Conservation (phyloP, 2,888 invertebrate genomes). For the Campaea margaritaria region DNA sequence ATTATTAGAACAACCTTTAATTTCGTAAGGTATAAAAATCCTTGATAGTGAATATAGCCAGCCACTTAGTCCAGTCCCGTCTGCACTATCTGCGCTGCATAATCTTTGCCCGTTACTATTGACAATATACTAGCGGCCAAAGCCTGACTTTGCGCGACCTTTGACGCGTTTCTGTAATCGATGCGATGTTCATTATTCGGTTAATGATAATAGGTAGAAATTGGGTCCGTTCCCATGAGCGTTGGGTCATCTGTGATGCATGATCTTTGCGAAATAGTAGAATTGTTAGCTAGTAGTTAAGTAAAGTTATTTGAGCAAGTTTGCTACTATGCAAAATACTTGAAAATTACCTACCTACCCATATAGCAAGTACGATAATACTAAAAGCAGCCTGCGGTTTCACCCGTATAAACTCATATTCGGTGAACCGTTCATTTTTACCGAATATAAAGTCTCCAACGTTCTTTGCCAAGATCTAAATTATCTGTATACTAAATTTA, state of each 20-base stretch:
- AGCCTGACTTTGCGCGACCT: slow-evolving; percentile 61
- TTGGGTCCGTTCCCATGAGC: slow-evolving; percentile 36
- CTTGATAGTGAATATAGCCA: not conserved
- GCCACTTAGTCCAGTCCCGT: not conserved
- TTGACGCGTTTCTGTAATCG: slow-evolving; percentile 56
- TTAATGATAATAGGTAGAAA: slow-evolving; percentile 42
- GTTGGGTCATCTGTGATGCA: slow-evolving; percentile 24
- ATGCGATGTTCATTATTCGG: slow-evolving; percentile 56
- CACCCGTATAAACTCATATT: too few species aligned
- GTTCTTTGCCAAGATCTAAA: too few species aligned
- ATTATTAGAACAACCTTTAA: not conserved
- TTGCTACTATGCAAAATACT: too few species aligned
- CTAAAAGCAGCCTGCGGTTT: too few species aligned
- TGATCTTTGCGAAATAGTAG: slow-evolving; percentile 31
- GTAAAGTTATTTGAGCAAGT: too few species aligned
- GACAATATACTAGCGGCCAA: slow-evolving; percentile 56
- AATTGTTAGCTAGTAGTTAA: too few species aligned
- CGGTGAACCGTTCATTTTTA: too few species aligned
- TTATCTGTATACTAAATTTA: too few species aligned
- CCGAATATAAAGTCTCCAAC: too few species aligned
- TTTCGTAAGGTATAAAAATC: not conserved
- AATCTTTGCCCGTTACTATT: slow-evolving; percentile 39
- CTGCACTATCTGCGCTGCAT: slow-evolving; percentile 13
- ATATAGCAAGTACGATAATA: too few species aligned
- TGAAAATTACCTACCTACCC: too few species aligned